Evolutionary conservation across 2,797 vertebrate genomes (phyloP).

Genomic region (Pseudocheirus occidentalis): DNA sequence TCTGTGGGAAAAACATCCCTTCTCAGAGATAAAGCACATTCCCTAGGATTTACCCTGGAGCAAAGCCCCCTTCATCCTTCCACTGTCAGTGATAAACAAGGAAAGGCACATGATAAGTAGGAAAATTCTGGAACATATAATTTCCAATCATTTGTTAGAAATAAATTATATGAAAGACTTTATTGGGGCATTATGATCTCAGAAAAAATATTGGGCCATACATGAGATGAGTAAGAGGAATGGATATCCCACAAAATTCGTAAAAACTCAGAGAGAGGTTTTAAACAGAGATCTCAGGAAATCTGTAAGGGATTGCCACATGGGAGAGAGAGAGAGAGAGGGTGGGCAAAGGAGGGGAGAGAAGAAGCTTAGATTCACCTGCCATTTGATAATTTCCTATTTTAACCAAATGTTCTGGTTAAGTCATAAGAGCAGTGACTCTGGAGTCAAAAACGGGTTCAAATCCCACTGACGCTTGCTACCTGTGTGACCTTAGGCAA

Average conservation of each 20-base stretch:
- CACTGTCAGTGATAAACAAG: not conserved
- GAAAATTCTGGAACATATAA: not conserved
- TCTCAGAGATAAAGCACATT: not conserved
- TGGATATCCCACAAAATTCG: not conserved
- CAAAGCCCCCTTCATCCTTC: not conserved
- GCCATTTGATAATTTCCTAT: not conserved
- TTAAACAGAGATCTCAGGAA: not conserved
- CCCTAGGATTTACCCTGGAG: not conserved
- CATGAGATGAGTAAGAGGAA: not conserved
- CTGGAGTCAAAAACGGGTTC: not conserved
- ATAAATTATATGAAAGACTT: not conserved
- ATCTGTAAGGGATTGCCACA: not conserved
- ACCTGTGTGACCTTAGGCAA: not conserved
- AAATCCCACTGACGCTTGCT: not conserved
- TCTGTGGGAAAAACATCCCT: not conserved
- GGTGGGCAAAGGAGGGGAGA: too few relatives aligned
- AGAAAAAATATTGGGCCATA: not conserved
- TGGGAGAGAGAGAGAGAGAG: not conserved
- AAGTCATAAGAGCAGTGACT: not conserved
- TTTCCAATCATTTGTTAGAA: not conserved
- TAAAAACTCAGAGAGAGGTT: not conserved
- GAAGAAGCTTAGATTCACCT: not conserved
- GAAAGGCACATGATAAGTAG: not conserved
- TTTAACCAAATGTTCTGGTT: not conserved
- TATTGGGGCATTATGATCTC: not conserved